A percentile compares a stretch with the other conserved stretches of the same genome.
These are phyloP conservation scores for Actenoides lindsayi DNA, from an alignment of 2,113 vertebrate species.

Conservation along the genomic window DNA sequence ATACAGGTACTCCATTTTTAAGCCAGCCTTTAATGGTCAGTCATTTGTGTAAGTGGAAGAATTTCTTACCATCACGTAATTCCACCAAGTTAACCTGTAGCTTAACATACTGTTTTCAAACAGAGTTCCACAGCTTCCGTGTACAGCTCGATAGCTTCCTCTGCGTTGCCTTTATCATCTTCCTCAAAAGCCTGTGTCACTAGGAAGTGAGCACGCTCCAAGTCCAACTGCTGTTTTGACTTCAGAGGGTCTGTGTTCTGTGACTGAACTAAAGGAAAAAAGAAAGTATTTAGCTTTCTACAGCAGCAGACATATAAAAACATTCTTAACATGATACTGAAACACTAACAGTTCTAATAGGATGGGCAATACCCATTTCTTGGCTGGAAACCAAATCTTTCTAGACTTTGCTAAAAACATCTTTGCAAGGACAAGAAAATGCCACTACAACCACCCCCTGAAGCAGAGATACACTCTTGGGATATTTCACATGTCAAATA, in stretches of 20 bases:
- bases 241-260: constrained; percentile 92
- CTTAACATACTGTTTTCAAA: constrained; percentile 88
- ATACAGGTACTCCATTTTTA: constrained; percentile 60
- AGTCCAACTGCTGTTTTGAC: constrained; percentile 92
- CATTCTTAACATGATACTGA: background rate
- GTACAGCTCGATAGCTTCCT: constrained; percentile 95
- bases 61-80: constrained; percentile 73
- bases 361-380: background rate
- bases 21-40: constrained; percentile 41
- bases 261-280: constrained; percentile 80
- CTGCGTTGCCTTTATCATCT: constrained; percentile 91
- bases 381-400: background rate
- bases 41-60: constrained; percentile 50
- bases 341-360: background rate
- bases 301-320: background rate
- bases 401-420: background rate
- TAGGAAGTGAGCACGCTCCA: constrained; percentile 95
- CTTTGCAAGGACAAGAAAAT: background rate
- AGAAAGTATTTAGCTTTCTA: background rate
- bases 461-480: background rate
- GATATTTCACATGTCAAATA: background rate
- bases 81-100: constrained; percentile 65
- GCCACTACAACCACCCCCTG: too few relatives aligned
- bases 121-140: constrained; percentile 97
- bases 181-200: constrained; percentile 98